Percentiles rank a stretch among this genome's conserved stretches.
phyloP scores from a whole-genome alignment of 2,113 vertebrate genomes.

The Poecilia latipinna region DNA sequence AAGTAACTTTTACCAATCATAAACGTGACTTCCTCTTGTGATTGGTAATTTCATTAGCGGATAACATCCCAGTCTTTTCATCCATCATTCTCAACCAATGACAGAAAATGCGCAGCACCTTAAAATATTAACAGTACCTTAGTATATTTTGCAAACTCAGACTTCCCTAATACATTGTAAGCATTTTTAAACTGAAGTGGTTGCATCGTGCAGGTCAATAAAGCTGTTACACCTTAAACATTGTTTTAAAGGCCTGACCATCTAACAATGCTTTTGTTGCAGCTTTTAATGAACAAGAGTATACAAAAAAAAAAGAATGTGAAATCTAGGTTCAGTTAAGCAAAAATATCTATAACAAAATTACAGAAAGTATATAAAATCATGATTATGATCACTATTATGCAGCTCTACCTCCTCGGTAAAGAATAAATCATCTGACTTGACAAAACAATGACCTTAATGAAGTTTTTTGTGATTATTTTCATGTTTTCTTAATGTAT shows the following conservation, averaged over 20 bases:
- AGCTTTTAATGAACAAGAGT: neutral
- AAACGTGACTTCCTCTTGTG: no score
- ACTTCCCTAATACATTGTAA: neutral
- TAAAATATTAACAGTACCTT: neutral
- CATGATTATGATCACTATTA: no score
- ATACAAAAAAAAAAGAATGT: neutral
- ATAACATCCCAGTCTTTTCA: neutral
- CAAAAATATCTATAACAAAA: neutral
- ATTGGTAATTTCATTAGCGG: no score
- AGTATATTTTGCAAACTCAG: neutral
- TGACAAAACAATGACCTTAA: neutral
- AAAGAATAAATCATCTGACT: no score
- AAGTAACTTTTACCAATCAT: no score
- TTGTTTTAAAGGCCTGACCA: neutral
- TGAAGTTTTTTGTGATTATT: neutral
- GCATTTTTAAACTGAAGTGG: neutral
- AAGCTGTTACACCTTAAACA: neutral
- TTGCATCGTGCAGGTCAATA: neutral
- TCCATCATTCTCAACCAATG: neutral
- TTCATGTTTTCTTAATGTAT: neutral
- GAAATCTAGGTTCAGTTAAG: no score
- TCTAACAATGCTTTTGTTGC: neutral
- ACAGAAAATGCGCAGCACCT: neutral
- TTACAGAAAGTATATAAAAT: no score
- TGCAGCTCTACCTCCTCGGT: no score